Conservation (phyloP, 53 echinoderm and acorn worm genomes). For the Henricia sp. region DNA sequence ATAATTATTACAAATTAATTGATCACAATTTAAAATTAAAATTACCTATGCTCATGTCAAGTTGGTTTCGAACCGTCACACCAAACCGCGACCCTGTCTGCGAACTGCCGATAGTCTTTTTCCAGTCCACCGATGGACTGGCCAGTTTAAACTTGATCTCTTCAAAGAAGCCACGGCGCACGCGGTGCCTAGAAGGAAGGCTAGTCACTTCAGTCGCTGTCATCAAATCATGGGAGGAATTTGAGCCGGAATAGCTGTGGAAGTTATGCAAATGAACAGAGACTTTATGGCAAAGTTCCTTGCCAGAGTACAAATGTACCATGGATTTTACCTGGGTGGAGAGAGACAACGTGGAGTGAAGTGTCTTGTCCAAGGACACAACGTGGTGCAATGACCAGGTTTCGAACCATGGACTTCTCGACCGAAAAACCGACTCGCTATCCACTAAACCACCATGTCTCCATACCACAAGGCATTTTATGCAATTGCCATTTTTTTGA, state of each 20-base stretch:
- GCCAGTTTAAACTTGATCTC: slow-evolving; percentile 40
- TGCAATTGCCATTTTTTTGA: no score
- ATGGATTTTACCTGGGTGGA: no score
- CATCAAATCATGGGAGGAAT: background rate
- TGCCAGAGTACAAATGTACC: background rate
- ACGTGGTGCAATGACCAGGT: background rate
- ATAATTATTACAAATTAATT: no score
- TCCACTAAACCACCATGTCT: no score
- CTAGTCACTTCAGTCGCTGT: background rate
- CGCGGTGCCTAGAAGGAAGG: slow-evolving; percentile 26
- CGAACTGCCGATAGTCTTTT: slow-evolving; percentile 24
- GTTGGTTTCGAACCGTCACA: slow-evolving; percentile 33
- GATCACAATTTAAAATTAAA: background rate
- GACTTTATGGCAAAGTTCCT: no score
- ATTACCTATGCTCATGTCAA: slow-evolving; percentile 33
- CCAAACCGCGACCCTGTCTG: slow-evolving; percentile 41
- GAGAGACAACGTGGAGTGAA: background rate
- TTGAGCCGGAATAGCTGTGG: background rate
- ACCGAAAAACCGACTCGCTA: no score
- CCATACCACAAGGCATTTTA: no score
- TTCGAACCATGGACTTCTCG: no score
- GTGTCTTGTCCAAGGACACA: background rate
- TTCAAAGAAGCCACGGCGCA: slow-evolving; percentile 56
- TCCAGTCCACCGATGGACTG: slow-evolving; percentile 46
- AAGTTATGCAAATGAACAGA: background rate